These are phyloP conservation scores for Nycticorax nycticorax DNA, from an alignment of 2,113 vertebrate genomes.

Conservation along the genomic window DNA sequence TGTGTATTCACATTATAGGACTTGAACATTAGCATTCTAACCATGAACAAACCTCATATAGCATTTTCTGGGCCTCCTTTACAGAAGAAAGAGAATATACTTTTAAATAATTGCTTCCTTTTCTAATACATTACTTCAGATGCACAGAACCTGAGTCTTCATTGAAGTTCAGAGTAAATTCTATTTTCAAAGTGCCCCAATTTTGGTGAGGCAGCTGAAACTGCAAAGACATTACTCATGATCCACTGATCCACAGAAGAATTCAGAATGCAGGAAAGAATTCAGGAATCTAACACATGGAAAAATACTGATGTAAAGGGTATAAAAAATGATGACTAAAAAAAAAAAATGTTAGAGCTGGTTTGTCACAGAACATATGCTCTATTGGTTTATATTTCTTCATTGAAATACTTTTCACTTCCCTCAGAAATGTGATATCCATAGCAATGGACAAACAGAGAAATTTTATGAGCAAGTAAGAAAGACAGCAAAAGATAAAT, in stretches of 20 bases:
- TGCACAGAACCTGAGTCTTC: not conserved
- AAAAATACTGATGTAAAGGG: not conserved
- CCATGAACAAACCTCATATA: not conserved
- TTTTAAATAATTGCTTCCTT: constrained; percentile 9
- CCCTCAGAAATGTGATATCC: not conserved
- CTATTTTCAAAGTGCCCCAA: not conserved
- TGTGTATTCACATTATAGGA: not conserved
- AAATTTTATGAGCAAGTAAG: not conserved
- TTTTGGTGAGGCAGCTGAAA: not conserved
- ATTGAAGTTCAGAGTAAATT: constrained; percentile 17
- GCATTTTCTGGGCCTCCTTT: not conserved
- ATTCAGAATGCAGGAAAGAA: not conserved
- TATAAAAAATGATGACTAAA: not conserved
- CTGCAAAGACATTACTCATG: not conserved
- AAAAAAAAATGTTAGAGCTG: not conserved
- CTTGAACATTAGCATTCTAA: not conserved
- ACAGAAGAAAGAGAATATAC: not conserved
- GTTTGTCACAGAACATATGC: not conserved
- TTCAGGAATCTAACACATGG: not conserved
- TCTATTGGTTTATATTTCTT: not conserved
- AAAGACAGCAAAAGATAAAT: not conserved
- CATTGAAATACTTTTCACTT: not conserved
- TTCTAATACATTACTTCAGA: constrained; percentile 2
- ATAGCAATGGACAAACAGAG: not conserved
- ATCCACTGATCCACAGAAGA: not conserved